Evolutionary conservation across 2,113 vertebrate genomes (phyloP), one percentile per base, ranked within the genome.

Genomic region (Leucopternis melanops): DNA sequence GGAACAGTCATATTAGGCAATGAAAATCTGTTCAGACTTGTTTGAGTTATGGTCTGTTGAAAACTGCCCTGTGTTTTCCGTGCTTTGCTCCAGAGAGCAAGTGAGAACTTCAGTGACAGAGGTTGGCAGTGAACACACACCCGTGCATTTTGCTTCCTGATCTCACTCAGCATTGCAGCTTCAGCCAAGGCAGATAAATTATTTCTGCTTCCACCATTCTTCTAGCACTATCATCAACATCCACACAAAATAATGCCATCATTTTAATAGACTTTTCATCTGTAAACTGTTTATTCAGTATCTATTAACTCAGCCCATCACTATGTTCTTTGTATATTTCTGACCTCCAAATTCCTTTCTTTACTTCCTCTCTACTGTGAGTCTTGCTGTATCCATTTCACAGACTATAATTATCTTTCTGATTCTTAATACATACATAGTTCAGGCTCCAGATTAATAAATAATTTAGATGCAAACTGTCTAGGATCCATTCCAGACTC

Each of bases 401-500:
- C 34, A 75, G 40, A 66, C 38, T 70, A 36, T 54, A 71, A 91
- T 97, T 93, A 65, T 86, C 71, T 84, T 95, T 85, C 70, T 71
- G 57, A 22, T 57, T 85, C 52, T 86, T 78, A 40, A 72, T 81
- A n/a, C 45, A 55, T 66, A 58, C 29, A 36, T 5, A 66, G 40
- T 88, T 97, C 75, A 49, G 18, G 88, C 87, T 95, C 69, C 84
- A 96, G 38, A 40, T 91, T 67, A 95, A 81, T 96, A 88, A 95
- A 79, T 93, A 74, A 72, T 90, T 86, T 73, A 71, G 59, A 81
- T 74, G 36, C 7, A 94, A 89, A 93, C 31, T 95, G 47, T 58
- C 73, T 93, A 78, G 78, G 74, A 93, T 70, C 38, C n/a, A 52
- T 80, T 96, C 85, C 85, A 97, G 52, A 90, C 23, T 91, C 87